Conservation (phyloP, 2,797 vertebrate genomes). For the Chiroxiphia lanceolata region DNA sequence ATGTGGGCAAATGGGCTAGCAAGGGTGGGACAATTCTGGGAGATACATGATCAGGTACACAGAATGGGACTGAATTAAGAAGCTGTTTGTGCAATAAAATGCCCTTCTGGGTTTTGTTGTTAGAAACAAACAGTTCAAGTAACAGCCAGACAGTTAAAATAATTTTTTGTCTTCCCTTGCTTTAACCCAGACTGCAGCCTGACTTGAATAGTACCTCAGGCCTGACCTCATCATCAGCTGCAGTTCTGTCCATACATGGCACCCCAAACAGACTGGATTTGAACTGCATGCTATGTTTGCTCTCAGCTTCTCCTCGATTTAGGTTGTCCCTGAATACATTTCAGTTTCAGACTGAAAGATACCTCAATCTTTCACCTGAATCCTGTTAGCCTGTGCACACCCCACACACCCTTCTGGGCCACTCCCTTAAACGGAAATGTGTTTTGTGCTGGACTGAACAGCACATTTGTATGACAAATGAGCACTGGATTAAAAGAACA, state of each 20-base stretch:
- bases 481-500: not conserved
- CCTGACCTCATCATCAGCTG: not conserved
- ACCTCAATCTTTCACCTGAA: not conserved
- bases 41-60: not conserved
- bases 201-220: not conserved
- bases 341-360: not conserved
- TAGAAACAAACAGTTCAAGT: not conserved
- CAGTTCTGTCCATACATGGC: not conserved
- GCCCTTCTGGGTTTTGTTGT: not conserved
- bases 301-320: not conserved
- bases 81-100: not conserved
- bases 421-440: not conserved
- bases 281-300: not conserved
- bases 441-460: not conserved
- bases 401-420: not conserved
- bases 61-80: not conserved
- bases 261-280: not conserved
- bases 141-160: not conserved
- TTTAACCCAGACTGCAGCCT: not conserved
- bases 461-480: not conserved
- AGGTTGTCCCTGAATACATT: not conserved
- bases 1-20: not conserved
- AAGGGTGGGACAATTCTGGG: not conserved
- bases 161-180: not conserved
- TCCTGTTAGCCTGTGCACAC: not conserved